Evolutionary conservation across 2,113 vertebrate genomes (phyloP), one percentile per base, ranked within the genome.

Genomic region (Penelope pileata): DNA sequence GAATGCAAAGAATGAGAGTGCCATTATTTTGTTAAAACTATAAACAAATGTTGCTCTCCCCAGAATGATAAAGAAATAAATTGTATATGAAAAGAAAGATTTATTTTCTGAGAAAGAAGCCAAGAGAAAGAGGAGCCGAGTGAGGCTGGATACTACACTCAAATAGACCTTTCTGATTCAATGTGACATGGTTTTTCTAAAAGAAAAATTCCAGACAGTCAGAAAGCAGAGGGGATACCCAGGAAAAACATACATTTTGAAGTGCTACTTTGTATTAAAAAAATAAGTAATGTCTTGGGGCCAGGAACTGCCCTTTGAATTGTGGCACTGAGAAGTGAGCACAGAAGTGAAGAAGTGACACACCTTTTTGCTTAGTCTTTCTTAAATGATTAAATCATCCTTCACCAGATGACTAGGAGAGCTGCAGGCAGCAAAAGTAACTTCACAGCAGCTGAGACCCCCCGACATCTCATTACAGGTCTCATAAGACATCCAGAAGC

Each of bases 231-330:
- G 75, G 54, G 53, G 75, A 77, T 83, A 91, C 78, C 53, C 87
- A 87, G 51, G 62, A 91, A 91, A 93, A 93, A 82, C 59, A 87
- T 77, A 70, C 47, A 85, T 85, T 95, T 96, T 70, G 84, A 89
- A 89, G 53, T 47, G 70, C 48, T 95, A 91, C 81, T 92, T 72
- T 90, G 50, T 85, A 66, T 53, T 91, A 80, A 78, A 92, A 92
- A 92, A 87, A 76, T 40, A 88, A 88, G 50, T n/a, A 91, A 88
- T 69, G 40, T 89, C 89, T 88, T 76, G 77, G 34, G 87, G 78
- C 79, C 82, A 90, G 70, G 75, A 94, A 79, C 68, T 96, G 87
- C 84, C 90, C 75, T 97, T 92, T 94, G 87, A 91, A 83, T 93
- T 62, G 70, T 77, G 84, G 72, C 82, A 56, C 70, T 70, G 67